Conservation (phyloP, 2,797 vertebrate species). For the Hephaestus fuliginosus region DNA sequence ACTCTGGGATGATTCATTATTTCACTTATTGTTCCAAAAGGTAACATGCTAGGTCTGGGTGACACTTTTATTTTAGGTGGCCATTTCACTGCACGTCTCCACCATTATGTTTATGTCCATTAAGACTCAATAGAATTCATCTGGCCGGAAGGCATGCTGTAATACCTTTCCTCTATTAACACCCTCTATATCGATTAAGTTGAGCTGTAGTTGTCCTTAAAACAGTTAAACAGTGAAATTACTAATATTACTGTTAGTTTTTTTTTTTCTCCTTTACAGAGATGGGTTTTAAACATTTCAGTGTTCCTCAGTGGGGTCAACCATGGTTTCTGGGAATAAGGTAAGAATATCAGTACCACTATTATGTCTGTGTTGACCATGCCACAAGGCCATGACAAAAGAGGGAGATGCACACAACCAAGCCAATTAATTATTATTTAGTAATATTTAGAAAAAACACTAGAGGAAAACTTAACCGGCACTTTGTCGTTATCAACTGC, state of each 20-base stretch:
- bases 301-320: constrained; percentile 1
- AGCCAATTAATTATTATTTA: too few relatives aligned
- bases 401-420: too few relatives aligned
- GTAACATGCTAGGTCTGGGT: constrained; percentile 54
- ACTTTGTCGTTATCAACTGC: too few relatives aligned
- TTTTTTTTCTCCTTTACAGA: not conserved
- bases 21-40: constrained; percentile 66
- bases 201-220: constrained; percentile 5
- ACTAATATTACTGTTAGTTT: not conserved
- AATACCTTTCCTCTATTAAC: not conserved
- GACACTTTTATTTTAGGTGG: constrained; percentile 48
- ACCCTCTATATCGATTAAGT: constrained; percentile 5
- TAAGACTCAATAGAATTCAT: constrained; percentile 1
- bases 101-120: constrained; percentile 33
- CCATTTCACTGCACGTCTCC: constrained; percentile 27
- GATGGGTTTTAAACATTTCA: constrained; percentile 11
- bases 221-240: not conserved
- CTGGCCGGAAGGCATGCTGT: too few relatives aligned
- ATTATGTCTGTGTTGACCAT: too few relatives aligned
- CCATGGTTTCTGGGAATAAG: not conserved
- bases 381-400: too few relatives aligned
- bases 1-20: constrained; percentile 74
- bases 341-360: not conserved
- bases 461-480: too few relatives aligned
- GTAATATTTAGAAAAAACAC: too few relatives aligned